Evolutionary conservation across 2,888 invertebrate species (phyloP).

Genomic region (Latheticus oryzae): DNA sequence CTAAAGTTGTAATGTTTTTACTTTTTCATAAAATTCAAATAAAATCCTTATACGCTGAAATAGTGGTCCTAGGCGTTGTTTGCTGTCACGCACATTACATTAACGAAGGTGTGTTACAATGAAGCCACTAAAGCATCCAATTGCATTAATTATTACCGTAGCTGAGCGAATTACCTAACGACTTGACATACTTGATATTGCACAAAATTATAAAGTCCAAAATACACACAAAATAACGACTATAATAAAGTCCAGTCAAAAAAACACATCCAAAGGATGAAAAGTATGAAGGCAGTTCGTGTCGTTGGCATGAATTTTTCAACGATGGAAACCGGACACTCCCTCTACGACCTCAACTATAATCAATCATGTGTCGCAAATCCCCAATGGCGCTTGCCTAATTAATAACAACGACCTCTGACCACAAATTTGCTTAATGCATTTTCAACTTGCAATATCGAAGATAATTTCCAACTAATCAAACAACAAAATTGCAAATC

Average conservation of each 20-base stretch:
- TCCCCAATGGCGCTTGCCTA: conserved; percentile 46
- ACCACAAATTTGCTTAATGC: conserved; percentile 49
- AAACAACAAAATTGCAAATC: too few relatives aligned
- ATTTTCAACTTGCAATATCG: too few relatives aligned
- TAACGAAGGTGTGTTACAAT: conserved; percentile 39
- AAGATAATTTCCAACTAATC: too few relatives aligned
- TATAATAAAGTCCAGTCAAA: conserved; percentile 5
- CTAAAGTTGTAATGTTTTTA: too few relatives aligned
- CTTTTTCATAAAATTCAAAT: too few relatives aligned
- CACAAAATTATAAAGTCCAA: not conserved
- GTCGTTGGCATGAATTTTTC: conserved; percentile 42
- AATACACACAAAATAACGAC: not conserved
- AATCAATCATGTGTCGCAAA: conserved; percentile 50
- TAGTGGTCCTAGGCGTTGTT: conserved; percentile 35
- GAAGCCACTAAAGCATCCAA: conserved; percentile 35
- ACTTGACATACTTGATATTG: not conserved
- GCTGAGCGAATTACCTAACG: not conserved
- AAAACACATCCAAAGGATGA: conserved; percentile 5
- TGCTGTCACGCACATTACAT: conserved; percentile 36
- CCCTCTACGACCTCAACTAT: conserved; percentile 36
- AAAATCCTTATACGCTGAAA: too few relatives aligned
- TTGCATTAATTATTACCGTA: conserved; percentile 36
- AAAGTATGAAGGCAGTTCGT: conserved; percentile 17
- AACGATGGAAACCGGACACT: conserved; percentile 41
- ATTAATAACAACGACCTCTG: conserved; percentile 49